Evolutionary conservation across 64 coral and sea anemone species (phyloP).

Genomic region (Pachyseris speciosa): DNA sequence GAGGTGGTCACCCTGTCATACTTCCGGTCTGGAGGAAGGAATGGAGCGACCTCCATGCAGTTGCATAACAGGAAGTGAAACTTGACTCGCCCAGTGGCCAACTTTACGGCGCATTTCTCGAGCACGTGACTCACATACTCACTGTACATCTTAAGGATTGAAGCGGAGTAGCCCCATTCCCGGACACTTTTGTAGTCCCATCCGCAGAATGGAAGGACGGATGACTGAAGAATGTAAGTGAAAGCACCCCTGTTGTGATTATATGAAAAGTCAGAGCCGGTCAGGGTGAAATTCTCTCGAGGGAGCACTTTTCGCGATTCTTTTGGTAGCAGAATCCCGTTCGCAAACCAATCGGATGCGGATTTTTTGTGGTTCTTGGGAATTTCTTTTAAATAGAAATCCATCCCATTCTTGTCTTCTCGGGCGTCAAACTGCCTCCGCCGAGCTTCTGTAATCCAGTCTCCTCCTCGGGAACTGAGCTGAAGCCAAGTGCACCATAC

Average conservation of each 20-base stretch:
- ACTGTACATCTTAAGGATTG: slow-evolving; percentile 45
- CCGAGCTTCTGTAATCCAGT: neutral
- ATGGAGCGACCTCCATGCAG: slow-evolving; percentile 29
- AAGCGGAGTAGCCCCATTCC: neutral
- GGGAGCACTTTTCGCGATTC: neutral
- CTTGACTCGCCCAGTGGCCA: slow-evolving; percentile 13
- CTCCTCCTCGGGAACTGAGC: neutral
- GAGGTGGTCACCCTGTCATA: slow-evolving; percentile 54
- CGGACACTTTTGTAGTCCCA: slow-evolving; percentile 58
- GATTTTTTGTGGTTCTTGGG: slow-evolving; percentile 50
- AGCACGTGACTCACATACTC: slow-evolving; percentile 42
- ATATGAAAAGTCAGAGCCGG: slow-evolving; percentile 9
- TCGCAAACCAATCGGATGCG: slow-evolving; percentile 42
- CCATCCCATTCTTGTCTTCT: neutral
- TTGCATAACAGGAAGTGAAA: slow-evolving; percentile 49
- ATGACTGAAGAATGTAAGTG: slow-evolving; percentile 25
- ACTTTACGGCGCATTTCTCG: slow-evolving; percentile 6
- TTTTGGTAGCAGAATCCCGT: slow-evolving; percentile 28
- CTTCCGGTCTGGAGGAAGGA: neutral
- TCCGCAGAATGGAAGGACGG: slow-evolving; percentile 1
- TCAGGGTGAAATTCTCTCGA: slow-evolving; percentile 48
- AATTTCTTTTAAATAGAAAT: slow-evolving; percentile 41
- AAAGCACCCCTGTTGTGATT: neutral
- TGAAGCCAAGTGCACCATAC: slow-evolving; percentile 50
- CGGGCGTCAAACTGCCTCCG: neutral